phyloP scores from a whole-genome alignment of 2,797 vertebrate genomes.

The Malacoraja senta region DNA sequence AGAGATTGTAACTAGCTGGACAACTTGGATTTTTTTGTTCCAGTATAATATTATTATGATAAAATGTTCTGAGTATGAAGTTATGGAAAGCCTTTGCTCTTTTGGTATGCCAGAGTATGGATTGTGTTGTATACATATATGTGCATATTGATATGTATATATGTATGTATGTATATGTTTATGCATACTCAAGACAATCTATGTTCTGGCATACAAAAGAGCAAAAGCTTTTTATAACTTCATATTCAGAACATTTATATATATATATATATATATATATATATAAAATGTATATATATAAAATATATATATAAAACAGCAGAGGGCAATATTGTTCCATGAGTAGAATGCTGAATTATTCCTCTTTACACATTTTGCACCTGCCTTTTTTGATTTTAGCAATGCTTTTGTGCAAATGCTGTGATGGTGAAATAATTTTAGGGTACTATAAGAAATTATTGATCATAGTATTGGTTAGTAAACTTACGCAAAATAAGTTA shows the following conservation, averaged over 20 bases:
- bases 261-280: too few species aligned
- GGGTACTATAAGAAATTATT: not conserved
- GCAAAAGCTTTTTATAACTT: not conserved
- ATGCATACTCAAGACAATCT: too few species aligned
- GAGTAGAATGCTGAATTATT: not conserved
- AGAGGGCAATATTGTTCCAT: constrained; percentile 33
- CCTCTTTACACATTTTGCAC: not conserved
- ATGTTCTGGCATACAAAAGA: not conserved
- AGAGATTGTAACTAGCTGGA: constrained; percentile 13
- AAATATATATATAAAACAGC: not conserved
- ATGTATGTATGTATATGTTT: too few species aligned
- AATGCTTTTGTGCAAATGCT: constrained; percentile 22
- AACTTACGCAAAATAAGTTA: not conserved
- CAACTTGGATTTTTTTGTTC: not conserved
- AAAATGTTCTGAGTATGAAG: not conserved
- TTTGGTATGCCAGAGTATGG: not conserved
- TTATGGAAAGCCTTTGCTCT: not conserved
- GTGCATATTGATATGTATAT: too few species aligned
- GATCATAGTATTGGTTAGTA: not conserved
- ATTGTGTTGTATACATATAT: too few species aligned
- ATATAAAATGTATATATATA: not conserved
- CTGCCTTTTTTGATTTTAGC: not conserved
- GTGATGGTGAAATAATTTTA: not conserved
- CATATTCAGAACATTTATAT: not conserved
- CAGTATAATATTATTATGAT: too few species aligned